Evolutionary conservation across 1,140 invertebrate species (phyloP).

Genomic region (Hypothenemus hampei): DNA sequence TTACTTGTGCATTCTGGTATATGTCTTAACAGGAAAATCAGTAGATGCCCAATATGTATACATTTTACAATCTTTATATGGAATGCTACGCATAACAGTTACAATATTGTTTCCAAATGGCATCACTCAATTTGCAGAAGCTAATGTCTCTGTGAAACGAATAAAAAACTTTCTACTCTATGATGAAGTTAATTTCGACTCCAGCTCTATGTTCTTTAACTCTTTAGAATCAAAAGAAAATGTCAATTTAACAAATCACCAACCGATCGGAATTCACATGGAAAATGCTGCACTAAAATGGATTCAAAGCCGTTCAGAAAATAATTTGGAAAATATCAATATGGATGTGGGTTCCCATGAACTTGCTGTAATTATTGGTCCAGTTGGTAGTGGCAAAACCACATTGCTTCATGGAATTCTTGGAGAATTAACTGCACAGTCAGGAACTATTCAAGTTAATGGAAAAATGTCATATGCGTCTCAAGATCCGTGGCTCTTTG

Average conservation of each 20-base stretch:
- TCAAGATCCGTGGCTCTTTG: constrained; percentile 58
- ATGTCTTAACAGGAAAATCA: constrained; percentile 60
- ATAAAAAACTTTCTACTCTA: constrained; percentile 55
- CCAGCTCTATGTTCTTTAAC: constrained; percentile 15
- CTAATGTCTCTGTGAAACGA: constrained; percentile 60
- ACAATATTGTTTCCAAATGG: constrained; percentile 67
- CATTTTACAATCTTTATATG: constrained; percentile 65
- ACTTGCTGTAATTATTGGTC: constrained; percentile 62
- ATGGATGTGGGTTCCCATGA: constrained; percentile 51
- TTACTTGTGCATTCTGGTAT: constrained; percentile 70
- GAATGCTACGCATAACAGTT: constrained; percentile 65
- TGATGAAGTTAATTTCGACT: constrained; percentile 29
- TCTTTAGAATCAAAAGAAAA: constrained; percentile 13
- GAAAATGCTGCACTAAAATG: constrained; percentile 57
- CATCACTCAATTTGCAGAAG: constrained; percentile 55
- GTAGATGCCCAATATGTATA: constrained; percentile 73
- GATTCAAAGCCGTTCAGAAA: constrained; percentile 49
- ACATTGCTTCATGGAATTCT: constrained; percentile 77
- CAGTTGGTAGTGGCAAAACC: constrained; percentile 69
- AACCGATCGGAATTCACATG: constrained; percentile 31
- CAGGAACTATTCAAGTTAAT: constrained; percentile 30
- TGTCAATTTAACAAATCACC: neutral
- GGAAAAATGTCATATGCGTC: constrained; percentile 58
- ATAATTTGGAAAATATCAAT: constrained; percentile 54
- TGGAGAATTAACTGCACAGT: constrained; percentile 63